Evolutionary conservation across 1,140 invertebrate species (phyloP), one percentile per base, ranked within the genome.

Genomic region (Drosophila asahinai): DNA sequence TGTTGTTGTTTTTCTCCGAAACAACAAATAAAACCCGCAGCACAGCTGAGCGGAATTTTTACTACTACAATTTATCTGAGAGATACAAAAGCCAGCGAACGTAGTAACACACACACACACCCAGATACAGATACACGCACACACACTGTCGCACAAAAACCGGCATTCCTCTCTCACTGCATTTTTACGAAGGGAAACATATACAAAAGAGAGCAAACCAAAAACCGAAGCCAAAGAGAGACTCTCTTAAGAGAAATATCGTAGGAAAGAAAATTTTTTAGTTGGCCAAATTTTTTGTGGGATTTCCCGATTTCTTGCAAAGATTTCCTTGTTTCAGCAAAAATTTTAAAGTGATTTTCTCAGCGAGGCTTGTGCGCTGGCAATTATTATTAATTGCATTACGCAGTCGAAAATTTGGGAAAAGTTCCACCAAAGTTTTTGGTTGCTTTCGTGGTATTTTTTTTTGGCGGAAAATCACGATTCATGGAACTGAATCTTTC

Each of bases 41-140:
- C 67, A 71, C 83, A 87, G 83, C 83, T 87, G 83, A 87, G 83
- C 84, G 80, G 66, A 63, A 75, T 70, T 79, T 86, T 86, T 86
- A 81, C 82, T 75, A 86, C 82, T 58, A 78, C 78, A 45, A 83
- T 78, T 77, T 87, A 87, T 87, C 84, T 87, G 66, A 74, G 80
- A 81, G 83, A 86, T 72, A 84, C 68, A 59, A 79, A 63, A 62
- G 77, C 64, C 42, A 76, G 65, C 78, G 72, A 71, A 81, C 74
- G 17, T 77, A 77, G 73, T 77, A 77, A 45, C 33, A 38, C 54
- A 49, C 48, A 49, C 48, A 77, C 57, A 80, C 54, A 70, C 66
- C 66, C 62, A 49, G 36, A n/a, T 19, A 60, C 17, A 15, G n/a
- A 47, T n/a, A 43, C n/a, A 12, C 12, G 6, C 25, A 22, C 63